These are phyloP conservation scores for Herpetotheres cachinnans DNA, from an alignment of 2,113 vertebrate genomes.

Conservation along the genomic window DNA sequence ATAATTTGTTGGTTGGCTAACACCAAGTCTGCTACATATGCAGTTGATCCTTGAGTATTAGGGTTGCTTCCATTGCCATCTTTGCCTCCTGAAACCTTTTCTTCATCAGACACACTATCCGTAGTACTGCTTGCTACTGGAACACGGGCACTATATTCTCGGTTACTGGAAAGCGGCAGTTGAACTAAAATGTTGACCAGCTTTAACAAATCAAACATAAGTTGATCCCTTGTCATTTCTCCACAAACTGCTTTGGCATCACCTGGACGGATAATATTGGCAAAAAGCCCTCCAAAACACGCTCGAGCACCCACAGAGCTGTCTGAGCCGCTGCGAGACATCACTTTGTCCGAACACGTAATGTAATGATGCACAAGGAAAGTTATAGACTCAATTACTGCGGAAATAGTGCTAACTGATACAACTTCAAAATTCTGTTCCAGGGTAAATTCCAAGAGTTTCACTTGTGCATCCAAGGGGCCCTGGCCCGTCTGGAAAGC, in stretches of 20 bases:
- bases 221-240: conserved; percentile 95
- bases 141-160: conserved; percentile 91
- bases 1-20: conserved; percentile 98
- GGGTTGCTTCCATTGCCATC: conserved; percentile 82
- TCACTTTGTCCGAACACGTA: conserved; percentile 94
- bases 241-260: conserved; percentile 97
- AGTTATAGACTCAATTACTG: conserved; percentile 95
- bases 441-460: conserved; percentile 94
- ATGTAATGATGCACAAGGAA: conserved; percentile 98
- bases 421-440: conserved; percentile 98
- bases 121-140: conserved; percentile 80
- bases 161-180: conserved; percentile 91
- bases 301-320: conserved; percentile 94
- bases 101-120: conserved; percentile 95
- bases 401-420: conserved; percentile 92
- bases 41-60: conserved; percentile 81
- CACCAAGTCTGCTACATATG: conserved; percentile 92
- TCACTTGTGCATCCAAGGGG: conserved; percentile 95
- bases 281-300: conserved; percentile 96
- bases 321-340: conserved; percentile 95
- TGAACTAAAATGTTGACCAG: conserved; percentile 95
- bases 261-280: conserved; percentile 97
- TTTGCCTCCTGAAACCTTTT: conserved; percentile 96
- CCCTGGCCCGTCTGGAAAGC: conserved; percentile 96
- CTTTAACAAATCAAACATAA: conserved; percentile 97